phyloP scores from a whole-genome alignment of 2,113 vertebrate genomes.

The Pteronura brasiliensis region DNA sequence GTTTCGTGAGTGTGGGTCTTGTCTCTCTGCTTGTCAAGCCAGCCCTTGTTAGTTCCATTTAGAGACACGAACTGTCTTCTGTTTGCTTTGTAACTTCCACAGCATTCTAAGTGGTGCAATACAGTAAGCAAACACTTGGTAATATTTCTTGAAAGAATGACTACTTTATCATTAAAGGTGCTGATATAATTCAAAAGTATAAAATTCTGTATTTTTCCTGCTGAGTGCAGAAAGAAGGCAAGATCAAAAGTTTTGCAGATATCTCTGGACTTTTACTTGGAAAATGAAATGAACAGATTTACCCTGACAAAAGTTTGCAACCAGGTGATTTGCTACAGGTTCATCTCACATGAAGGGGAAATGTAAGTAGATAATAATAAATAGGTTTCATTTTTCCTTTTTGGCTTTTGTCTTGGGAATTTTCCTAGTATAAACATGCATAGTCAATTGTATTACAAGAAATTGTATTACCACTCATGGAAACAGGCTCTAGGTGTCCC shows the following conservation, averaged over 20 bases:
- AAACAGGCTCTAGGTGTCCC: background rate
- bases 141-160: background rate
- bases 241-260: background rate
- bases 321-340: background rate
- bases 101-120: rapidly evolving
- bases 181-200: background rate
- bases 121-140: background rate
- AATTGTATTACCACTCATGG: background rate
- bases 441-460: background rate
- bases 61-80: background rate
- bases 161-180: background rate
- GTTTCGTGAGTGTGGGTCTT: background rate
- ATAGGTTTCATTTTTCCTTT: background rate
- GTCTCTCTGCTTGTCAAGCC: background rate
- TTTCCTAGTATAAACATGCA: background rate
- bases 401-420: background rate
- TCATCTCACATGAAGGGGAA: background rate
- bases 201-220: background rate
- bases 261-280: background rate
- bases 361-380: background rate
- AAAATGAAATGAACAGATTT: background rate
- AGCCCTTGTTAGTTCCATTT: background rate
- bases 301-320: background rate
- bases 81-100: background rate
- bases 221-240: background rate